Evolutionary conservation across 2,888 invertebrate species (phyloP).

Genomic region (Heteropelma amictum): DNA sequence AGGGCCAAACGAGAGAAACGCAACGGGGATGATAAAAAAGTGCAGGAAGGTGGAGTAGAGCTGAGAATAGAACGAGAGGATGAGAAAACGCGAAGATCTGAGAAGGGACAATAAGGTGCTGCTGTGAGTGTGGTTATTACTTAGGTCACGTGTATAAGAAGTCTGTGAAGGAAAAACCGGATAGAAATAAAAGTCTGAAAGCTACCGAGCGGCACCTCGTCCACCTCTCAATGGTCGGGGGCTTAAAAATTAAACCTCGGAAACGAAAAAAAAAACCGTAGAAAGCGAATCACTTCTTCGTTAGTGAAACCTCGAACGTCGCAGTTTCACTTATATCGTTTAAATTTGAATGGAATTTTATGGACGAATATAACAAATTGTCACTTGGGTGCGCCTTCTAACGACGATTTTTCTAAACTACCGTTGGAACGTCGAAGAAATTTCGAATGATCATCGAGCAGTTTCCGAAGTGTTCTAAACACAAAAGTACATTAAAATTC

Average conservation of each 20-base stretch:
- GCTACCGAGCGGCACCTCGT: slow-evolving; percentile 15
- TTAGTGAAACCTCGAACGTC: not conserved
- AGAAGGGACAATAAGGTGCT: not conserved
- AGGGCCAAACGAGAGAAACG: slow-evolving; percentile 29
- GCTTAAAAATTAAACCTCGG: slow-evolving; percentile 13
- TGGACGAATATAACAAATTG: too few species aligned
- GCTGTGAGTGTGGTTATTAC: slow-evolving; percentile 37
- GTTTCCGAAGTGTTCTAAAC: too few species aligned
- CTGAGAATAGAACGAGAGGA: not conserved
- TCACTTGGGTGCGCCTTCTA: too few species aligned
- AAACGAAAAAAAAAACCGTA: too few species aligned
- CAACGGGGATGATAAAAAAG: slow-evolving; percentile 20
- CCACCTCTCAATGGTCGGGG: not conserved
- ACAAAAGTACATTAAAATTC: too few species aligned
- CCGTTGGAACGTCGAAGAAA: too few species aligned
- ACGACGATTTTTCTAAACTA: too few species aligned
- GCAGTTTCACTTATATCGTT: not conserved
- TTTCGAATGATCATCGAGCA: too few species aligned
- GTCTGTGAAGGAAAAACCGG: slow-evolving; percentile 20
- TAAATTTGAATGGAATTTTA: too few species aligned
- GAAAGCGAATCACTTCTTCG: slow-evolving; percentile 3
- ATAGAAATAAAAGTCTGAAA: slow-evolving; percentile 21
- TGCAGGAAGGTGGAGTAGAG: slow-evolving; percentile 23
- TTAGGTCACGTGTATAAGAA: slow-evolving; percentile 41
- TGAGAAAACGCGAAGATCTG: not conserved